phyloP scores from a whole-genome alignment of 64 coral and sea anemone genomes.

The Porites australiensis region DNA sequence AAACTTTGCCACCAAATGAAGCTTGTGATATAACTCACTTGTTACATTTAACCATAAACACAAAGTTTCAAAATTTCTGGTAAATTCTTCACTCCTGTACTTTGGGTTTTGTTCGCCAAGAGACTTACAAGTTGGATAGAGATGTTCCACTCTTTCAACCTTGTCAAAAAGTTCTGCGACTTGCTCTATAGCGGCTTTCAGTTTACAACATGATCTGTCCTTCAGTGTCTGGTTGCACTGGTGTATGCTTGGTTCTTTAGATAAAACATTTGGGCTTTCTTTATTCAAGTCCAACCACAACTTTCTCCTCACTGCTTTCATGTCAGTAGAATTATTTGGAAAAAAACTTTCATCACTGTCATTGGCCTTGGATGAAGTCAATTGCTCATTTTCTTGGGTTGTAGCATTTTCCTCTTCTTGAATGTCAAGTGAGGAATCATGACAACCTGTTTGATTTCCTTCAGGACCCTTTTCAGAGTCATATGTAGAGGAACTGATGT shows the following conservation, averaged over 20 bases:
- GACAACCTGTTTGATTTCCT: neutral
- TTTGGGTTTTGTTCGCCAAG: conserved; percentile 73
- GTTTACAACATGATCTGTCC: conserved; percentile 25
- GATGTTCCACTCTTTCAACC: conserved; percentile 76
- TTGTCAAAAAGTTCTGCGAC: conserved; percentile 79
- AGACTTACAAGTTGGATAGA: conserved; percentile 84
- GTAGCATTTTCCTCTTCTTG: neutral
- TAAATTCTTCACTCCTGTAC: conserved; percentile 82
- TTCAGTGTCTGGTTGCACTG: neutral
- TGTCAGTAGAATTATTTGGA: neutral
- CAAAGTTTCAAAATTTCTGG: conserved; percentile 79
- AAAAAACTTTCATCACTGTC: neutral
- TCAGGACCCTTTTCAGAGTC: neutral
- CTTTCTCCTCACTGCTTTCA: neutral
- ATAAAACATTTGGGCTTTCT: neutral
- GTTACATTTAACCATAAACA: conserved; percentile 91
- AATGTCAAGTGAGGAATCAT: neutral
- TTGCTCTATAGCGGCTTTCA: conserved; percentile 70
- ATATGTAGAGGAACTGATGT: neutral
- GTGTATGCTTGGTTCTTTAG: neutral
- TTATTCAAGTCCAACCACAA: conserved; percentile 32
- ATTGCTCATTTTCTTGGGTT: neutral
- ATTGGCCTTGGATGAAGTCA: neutral
- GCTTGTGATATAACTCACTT: conserved; percentile 85
- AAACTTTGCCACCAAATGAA: conserved; percentile 84